phyloP scores from a whole-genome alignment of 1,140 invertebrate species.

The Cydia pomonella region DNA sequence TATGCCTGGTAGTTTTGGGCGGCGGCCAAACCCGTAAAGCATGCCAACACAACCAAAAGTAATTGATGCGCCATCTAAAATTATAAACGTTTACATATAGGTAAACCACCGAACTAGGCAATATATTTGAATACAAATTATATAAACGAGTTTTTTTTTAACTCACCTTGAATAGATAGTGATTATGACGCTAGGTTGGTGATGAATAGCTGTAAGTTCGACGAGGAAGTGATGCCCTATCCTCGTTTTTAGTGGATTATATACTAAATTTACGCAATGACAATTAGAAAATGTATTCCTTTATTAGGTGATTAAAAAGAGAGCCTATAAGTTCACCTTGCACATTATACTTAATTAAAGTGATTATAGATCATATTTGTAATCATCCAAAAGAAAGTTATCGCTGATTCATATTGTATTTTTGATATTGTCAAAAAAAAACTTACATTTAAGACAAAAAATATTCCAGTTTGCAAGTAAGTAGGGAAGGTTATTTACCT shows the following conservation, averaged over 20 bases:
- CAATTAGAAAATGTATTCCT: neutral
- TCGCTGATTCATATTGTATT: neutral
- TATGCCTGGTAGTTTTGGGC: conserved; percentile 10
- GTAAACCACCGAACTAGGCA: no score
- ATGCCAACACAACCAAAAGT: neutral
- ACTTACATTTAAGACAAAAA: no score
- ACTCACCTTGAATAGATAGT: neutral
- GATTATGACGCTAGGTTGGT: neutral
- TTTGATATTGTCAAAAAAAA: no score
- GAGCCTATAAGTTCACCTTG: neutral
- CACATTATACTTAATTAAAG: neutral
- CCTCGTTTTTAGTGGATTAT: neutral
- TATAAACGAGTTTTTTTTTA: neutral
- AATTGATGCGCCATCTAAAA: conserved; percentile 2
- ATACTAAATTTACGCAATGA: neutral
- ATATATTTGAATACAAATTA: no score
- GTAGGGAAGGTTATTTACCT: no score
- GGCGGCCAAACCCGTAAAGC: neutral
- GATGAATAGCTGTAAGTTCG: neutral
- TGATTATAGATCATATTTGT: neutral
- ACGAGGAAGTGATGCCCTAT: neutral
- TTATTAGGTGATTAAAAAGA: conserved; percentile 4
- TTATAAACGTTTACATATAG: neutral
- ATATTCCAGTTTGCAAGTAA: no score
- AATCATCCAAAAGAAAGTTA: neutral